Evolutionary conservation across 2,113 vertebrate species (phyloP).

Genomic region (Hemibagrus wyckioides): DNA sequence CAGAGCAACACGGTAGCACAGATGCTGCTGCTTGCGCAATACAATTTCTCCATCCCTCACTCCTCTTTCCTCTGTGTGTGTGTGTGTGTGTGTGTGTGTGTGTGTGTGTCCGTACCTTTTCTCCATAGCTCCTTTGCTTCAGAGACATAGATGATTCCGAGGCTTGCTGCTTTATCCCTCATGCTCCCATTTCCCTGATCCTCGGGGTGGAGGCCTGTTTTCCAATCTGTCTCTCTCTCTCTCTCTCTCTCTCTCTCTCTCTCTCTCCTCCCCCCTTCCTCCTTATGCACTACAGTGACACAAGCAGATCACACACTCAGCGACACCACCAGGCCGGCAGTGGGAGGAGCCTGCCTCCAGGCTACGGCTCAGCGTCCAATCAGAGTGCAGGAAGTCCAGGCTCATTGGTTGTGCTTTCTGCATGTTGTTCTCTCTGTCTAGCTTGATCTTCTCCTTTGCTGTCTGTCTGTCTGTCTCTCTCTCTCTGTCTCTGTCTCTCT

Average conservation of each 20-base stretch:
- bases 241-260: not conserved
- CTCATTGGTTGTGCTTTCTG: slow-evolving; percentile 68
- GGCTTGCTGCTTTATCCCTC: slow-evolving; percentile 9
- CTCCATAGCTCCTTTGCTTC: slow-evolving; percentile 42
- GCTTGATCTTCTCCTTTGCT: slow-evolving; percentile 16
- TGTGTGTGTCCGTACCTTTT: slow-evolving; percentile 37
- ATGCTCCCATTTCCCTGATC: slow-evolving; percentile 40
- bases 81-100: not conserved
- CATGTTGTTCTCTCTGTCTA: slow-evolving; percentile 45
- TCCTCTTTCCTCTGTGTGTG: slow-evolving; percentile 4
- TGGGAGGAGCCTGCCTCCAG: slow-evolving; percentile 25
- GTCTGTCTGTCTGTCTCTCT: not conserved
- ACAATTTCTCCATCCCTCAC: slow-evolving; percentile 3
- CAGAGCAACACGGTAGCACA: slow-evolving; percentile 46
- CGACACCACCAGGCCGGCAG: slow-evolving; percentile 38
- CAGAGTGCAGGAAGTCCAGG: slow-evolving; percentile 50
- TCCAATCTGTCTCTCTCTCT: slow-evolving; percentile 1
- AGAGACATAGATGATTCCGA: not conserved
- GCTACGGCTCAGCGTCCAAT: slow-evolving; percentile 40
- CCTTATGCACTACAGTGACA: slow-evolving; percentile 45
- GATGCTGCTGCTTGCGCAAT: slow-evolving; percentile 39
- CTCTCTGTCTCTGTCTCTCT: not conserved
- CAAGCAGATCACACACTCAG: slow-evolving; percentile 44
- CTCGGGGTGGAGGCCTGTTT: slow-evolving; percentile 47
- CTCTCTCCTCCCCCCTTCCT: not conserved